Base-by-base conservation (phyloP, 2,797 vertebrate genomes). In the Acomys russatus region DNA sequence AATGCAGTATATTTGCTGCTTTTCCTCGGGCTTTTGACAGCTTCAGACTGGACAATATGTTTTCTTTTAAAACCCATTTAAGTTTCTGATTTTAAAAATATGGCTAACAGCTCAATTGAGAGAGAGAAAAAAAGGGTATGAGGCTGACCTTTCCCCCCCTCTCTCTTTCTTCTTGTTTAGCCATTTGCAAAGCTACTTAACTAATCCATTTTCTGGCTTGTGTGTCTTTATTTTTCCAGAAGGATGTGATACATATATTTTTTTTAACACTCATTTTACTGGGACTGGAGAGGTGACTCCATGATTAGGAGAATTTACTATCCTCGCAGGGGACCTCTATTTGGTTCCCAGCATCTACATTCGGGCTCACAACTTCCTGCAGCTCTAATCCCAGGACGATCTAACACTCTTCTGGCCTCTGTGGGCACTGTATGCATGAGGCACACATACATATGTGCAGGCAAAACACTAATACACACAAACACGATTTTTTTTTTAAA, bases 21-120 rank as follows among this genome's bases (percentile, higher is more conserved):
- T 91, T 33, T 20, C 71, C 35, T 23, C 59, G 66, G 79, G 28
- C 66, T 74, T 44, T 1, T 76, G 15, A 73, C 78, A 90, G 80
- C 90, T 92, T 96, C 79, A 80, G 51, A 74, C 23, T 6, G 66
- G 30, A 85, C 59, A 85, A 54, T 64, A 91, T 77, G 30, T 30
- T 95, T 96, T 85, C 61, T 87, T 44, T 44, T 92, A 30, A 59
- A 68, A 38, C 80, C 83, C 38, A n/a, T 90, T 96, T 93, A 86
- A 33, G 25, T 61, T 92, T 87, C 63, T 68, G 63, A 59, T 70
- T 44, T 87, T 56, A 59, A 93, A 83, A 38, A 74, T 66, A 88
- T 77, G 44, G 61, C 56, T 88, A 96, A 73, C 33, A 90, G 68
- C 49, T 89, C 90, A 64, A 44, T 56, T 84, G 11, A 35, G 5